Evolutionary conservation across 37 sponge, comb jelly and placozoan genomes (phyloP), one percentile per base, ranked within the genome.

Genomic region (Lycopodina hypogea): DNA sequence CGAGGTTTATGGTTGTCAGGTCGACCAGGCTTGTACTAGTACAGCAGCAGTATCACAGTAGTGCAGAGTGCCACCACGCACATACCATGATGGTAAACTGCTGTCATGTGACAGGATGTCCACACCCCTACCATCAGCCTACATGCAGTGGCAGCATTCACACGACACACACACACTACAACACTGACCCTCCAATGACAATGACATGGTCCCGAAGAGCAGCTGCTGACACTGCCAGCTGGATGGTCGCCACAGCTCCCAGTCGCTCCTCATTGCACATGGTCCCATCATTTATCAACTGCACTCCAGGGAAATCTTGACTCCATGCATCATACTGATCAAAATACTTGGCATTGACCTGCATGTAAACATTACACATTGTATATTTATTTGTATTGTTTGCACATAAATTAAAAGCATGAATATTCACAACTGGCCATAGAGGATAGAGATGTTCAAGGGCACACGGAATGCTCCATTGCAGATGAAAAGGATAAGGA

Each of bases 161-260:
- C n/a, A n/a, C n/a, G n/a, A n/a, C n/a, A n/a, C n/a, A n/a, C n/a
- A n/a, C n/a, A n/a, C n/a, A n/a, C n/a, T n/a, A n/a, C n/a, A n/a
- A n/a, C 53, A 58, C 84, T 58, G 51, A 90, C 91, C 93, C 93
- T 63, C 83, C 93, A 53, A 92, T 84, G 19, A 92, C 85, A 12
- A 83, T 45, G 6, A 92, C 56, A 58, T 81, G 60, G 36, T 88
- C 93, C 8, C 59, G 35, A 21, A 77, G 41, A 42, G 51, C 68
- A 37, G 74, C 82, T 52, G 82, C 75, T 2, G n/a, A 28, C 26
- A 92, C 67, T 17, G 80, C 79, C 42, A 88, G 32, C 2, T 69
- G 72, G 0, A 92, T 84, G 55, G 84, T 81, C 19, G 63, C 83
- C 32, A 88, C 82, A 40, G 93, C 93, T 60, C 93, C 93, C 0